phyloP scores from a whole-genome alignment of 2,888 invertebrate genomes.

The Drosophila leonis region DNA sequence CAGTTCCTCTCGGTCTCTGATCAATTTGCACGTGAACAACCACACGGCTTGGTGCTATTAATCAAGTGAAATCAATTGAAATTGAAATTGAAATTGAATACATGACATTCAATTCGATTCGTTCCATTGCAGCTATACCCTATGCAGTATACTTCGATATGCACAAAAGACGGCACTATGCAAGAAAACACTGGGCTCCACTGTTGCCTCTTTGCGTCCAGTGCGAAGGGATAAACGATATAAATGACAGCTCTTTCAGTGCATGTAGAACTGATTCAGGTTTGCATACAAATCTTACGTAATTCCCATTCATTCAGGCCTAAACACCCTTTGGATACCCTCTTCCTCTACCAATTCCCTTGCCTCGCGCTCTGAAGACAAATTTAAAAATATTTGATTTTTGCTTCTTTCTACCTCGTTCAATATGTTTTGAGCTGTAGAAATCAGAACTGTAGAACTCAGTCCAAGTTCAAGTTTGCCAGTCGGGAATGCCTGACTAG shows the following conservation, averaged over 20 bases:
- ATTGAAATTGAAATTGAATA: conserved; percentile 39
- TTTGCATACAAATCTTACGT: neutral
- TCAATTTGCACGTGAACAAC: conserved; percentile 10
- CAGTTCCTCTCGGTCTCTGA: conserved; percentile 12
- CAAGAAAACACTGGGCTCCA: neutral
- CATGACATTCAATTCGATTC: conserved; percentile 55
- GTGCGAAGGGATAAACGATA: conserved; percentile 5
- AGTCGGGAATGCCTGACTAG: no score
- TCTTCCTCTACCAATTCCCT: no score
- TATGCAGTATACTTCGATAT: neutral
- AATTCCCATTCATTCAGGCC: neutral
- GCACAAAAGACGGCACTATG: conserved; percentile 12
- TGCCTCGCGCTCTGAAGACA: no score
- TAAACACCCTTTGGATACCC: neutral
- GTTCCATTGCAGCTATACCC: conserved; percentile 12
- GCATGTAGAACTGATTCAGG: neutral
- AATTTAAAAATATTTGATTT: no score
- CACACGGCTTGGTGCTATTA: conserved; percentile 20
- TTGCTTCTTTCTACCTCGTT: no score
- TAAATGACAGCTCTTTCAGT: conserved; percentile 30
- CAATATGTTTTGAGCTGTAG: no score
- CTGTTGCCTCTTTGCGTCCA: neutral
- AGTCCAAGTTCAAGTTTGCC: no score
- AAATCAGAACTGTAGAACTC: no score
- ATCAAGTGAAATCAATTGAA: conserved; percentile 59